Evolutionary conservation across 2,797 vertebrate species (phyloP), one percentile per base, ranked within the genome.

Genomic region (Morelia viridis): DNA sequence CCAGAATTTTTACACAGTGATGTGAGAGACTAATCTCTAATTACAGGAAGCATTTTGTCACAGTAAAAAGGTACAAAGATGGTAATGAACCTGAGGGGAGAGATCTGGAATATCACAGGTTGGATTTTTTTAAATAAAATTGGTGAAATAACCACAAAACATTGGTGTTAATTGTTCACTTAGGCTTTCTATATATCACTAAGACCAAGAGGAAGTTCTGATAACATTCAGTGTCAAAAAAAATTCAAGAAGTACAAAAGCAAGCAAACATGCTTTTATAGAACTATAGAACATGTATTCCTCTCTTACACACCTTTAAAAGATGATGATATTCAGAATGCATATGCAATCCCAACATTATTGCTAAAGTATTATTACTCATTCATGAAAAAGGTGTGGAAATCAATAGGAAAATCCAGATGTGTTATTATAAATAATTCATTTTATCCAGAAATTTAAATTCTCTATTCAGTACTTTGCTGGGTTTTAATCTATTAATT

Each of bases 321-420:
- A 41, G 0, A 13, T 35, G 0, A 84, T 17, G 12, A 31, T 71
- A 93, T 60, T 93, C 61, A 88, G 0, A 71, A 84, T 87, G 60
- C 91, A 62, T 24, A n/a, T 2, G n/a, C 28, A 85, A 8, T 2
- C 91, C 11, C 88, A 80, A 5, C 0, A 35, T 89, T 71, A 56
- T 90, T 94, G 22, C 31, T 13, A 3, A n/a, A 28, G 64, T 11
- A 87, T 83, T 15, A 31, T 50, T 87, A 91, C 93, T 92, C 91
- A 56, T 95, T 95, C 87, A 61, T 13, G 0, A 2, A 71, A 85
- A 86, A 80, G 46, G 87, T 58, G 62, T 84, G 60, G 65, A 89
- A 56, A 92, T 92, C n/a, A 86, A 87, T 68, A 26, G 35, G 22
- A 65, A 85, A 86, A 60, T 80, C 35, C 31, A 15, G 56, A 5